Evolutionary conservation across 2,113 vertebrate species (phyloP), one percentile per base, ranked within the genome.

Genomic region (Cynoglossus semilaevis): DNA sequence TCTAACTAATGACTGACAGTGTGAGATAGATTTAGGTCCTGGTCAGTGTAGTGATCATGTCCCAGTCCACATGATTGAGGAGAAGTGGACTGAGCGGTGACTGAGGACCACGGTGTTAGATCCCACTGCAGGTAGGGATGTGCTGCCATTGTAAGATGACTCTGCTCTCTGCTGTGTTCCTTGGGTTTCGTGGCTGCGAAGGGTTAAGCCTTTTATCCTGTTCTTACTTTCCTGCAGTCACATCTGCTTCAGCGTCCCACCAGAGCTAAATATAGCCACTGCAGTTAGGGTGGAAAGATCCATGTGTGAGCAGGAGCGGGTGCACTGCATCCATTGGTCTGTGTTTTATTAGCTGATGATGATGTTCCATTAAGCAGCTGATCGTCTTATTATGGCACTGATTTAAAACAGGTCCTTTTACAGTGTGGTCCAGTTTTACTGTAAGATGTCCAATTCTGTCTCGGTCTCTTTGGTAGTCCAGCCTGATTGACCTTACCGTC

Each of bases 231-330:
- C 79, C 81, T 81, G 82, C 77, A 84, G 82, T 80, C 74, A 67
- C 3, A 58, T 47, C 76, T 76, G 51, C 64, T 79, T 65, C 67
- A 82, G 65, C 76, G 67, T 80, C 82, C 67, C 58, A 42, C 42
- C 70, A 44, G 73, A 65, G 82, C 85, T 89, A 90, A 85, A 87
- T 67, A 89, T 90, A 89, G 86, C 81, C 35, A 18, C 77, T 76
- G 88, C 83, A 87, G 81, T 60, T 65, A 69, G 58, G 15, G 61
- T 57, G 63, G 54, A 62, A 61, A 63, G 55, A 60, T 44, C 63
- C 62, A 66, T 79, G 80, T 59, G 74, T 74, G 79, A 58, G 74
- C 72, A 13, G 54, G 17, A 57, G 64, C 61, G 38, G 60, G n/a
- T 68, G 50, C 69, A 52, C 22, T 35, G 41, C 51, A 70, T 67